Base-by-base conservation (phyloP, 1,140 invertebrate species). In the Zelostemma sp. region DNA sequence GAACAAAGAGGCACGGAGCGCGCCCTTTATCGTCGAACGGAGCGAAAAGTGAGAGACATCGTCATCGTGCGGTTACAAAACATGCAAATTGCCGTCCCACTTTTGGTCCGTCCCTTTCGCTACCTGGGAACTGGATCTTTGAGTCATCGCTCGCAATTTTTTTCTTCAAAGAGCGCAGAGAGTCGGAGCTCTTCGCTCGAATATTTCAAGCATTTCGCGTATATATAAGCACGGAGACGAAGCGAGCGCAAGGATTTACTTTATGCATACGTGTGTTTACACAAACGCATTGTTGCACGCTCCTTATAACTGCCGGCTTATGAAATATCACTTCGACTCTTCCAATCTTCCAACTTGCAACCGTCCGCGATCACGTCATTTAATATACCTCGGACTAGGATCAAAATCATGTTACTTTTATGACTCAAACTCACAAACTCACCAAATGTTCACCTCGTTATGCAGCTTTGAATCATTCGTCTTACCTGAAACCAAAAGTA, bases 61-160 rank as follows among this genome's bases (percentile, higher is more conserved):
- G 25, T 33, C 33, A 15, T 16, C 48, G 28, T 18, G 11, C 28
- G 48, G 48, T 50, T 50, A 50, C 48, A 50, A 50, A 50, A 50
- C 25, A 50, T 50, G 48, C 48, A 50, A 50, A 50, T 50, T 31
- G n/a, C 25, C 48, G 48, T 50, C 28, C 48, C 15, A 50, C 48
- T 50, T 50, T 50, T 50, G n/a, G 15, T 50, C 15, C 28, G 48
- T 50, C 48, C 28, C 48, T 50, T 50, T 50, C 48, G 48, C 48
- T 50, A 12, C 48, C 25, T 50, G 48, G 28, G 48, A 50, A 50
- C 48, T 50, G 48, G 48, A 50, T 50, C 48, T 50, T 50, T 50
- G 48, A 50, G 48, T 50, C 48, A 50, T 50, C 48, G 12, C n/a
- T 2, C 25, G 14, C 8, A 19, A 50, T 50, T 35, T 35, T 48